These are phyloP conservation scores for Trachythela sp. DNA, from an alignment of 64 coral and sea anemone genomes.

Conservation along the genomic window DNA sequence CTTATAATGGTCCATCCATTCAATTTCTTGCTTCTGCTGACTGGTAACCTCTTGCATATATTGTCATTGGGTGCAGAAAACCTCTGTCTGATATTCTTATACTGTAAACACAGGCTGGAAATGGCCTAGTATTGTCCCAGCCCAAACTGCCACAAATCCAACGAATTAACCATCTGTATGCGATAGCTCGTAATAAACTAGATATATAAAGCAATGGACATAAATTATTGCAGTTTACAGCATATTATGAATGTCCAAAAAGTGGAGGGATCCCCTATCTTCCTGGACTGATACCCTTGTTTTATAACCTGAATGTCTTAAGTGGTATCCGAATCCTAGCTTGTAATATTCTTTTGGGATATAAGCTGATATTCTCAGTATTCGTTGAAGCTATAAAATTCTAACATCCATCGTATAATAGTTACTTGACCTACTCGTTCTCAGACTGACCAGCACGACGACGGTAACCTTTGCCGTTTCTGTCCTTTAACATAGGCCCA, in stretches of 20 bases:
- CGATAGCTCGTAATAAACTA: constrained; percentile 27
- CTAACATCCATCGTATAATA: too few relatives aligned
- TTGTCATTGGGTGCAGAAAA: not conserved
- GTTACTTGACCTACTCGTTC: not conserved
- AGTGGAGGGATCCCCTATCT: not conserved
- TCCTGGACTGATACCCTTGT: not conserved
- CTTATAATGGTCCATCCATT: not conserved
- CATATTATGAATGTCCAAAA: too few relatives aligned
- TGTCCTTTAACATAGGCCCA: constrained; percentile 21
- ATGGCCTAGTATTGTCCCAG: not conserved
- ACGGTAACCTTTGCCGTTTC: constrained; percentile 17
- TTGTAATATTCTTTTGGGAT: too few relatives aligned
- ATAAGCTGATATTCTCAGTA: too few relatives aligned
- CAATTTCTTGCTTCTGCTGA: constrained; percentile 23
- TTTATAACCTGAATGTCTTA: too few relatives aligned
- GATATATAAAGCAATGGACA: not conserved
- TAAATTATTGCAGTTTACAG: too few relatives aligned
- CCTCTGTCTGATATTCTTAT: not conserved
- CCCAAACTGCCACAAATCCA: constrained; percentile 26
- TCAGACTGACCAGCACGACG: constrained; percentile 22
- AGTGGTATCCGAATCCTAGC: too few relatives aligned
- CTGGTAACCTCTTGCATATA: constrained; percentile 26
- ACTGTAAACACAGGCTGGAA: constrained; percentile 20
- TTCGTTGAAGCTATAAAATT: too few relatives aligned
- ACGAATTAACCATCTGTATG: constrained; percentile 16